Conservation (phyloP, 2,888 invertebrate genomes). For the Papilio gigon region DNA sequence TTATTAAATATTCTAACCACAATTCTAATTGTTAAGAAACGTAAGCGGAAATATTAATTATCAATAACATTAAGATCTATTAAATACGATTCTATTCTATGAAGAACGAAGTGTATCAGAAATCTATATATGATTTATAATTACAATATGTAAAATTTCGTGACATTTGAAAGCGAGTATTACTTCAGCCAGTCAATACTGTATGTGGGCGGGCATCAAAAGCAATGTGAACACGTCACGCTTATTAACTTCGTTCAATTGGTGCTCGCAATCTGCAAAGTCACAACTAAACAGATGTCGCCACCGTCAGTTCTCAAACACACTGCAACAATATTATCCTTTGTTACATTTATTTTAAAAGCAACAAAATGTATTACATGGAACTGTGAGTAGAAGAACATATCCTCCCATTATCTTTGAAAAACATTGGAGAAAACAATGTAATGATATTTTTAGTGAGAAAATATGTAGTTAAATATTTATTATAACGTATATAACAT, state of each 20-base stretch:
- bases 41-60: too few relatives aligned
- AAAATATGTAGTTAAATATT: too few relatives aligned
- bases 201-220: constrained; percentile 43
- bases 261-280: constrained; percentile 68
- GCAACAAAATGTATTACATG: constrained; percentile 31
- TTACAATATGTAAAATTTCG: not conserved
- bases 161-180: not conserved
- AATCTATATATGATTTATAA: not conserved
- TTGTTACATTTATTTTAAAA: constrained; percentile 57
- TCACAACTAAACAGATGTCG: constrained; percentile 58
- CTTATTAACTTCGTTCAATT: constrained; percentile 64
- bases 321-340: constrained; percentile 62
- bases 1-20: too few relatives aligned
- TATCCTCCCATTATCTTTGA: too few relatives aligned
- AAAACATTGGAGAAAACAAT: too few relatives aligned
- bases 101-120: too few relatives aligned
- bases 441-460: too few relatives aligned
- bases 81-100: too few relatives aligned
- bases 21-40: too few relatives aligned
- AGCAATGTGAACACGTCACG: constrained; percentile 61
- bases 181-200: constrained; percentile 5
- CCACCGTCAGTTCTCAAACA: constrained; percentile 70
- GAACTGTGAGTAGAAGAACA: not conserved
- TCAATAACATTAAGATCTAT: too few relatives aligned
- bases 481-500: too few relatives aligned